A percentile compares a stretch with the other conserved stretches of the same genome.
Evolutionary conservation across 2,888 invertebrate genomes (phyloP).

Genomic region (Heliconius ethilla): DNA sequence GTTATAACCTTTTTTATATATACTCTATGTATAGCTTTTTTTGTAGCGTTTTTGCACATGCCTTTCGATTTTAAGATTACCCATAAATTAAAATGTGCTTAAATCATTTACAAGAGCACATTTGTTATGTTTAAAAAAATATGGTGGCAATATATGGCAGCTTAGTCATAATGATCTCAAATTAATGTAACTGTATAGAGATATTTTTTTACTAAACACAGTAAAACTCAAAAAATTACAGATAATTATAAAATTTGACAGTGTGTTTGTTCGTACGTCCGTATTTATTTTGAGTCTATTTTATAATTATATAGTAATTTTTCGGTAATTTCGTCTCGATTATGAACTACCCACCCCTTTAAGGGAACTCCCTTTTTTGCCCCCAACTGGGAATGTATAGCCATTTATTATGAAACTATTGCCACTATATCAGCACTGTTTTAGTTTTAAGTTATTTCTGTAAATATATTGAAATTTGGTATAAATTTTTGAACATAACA

Average conservation of each 20-base stretch:
- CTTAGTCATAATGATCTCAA: constrained; percentile 56
- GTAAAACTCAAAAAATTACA: constrained; percentile 11
- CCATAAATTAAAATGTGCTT: constrained; percentile 10
- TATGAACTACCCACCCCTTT: neutral
- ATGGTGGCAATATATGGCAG: constrained; percentile 65
- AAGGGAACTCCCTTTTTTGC: neutral
- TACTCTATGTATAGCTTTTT: constrained; percentile 33
- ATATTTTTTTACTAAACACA: constrained; percentile 31
- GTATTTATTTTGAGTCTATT: constrained; percentile 23
- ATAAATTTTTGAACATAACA: neutral
- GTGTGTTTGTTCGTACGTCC: constrained; percentile 31
- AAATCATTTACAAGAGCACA: constrained; percentile 11
- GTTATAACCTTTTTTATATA: constrained; percentile 34
- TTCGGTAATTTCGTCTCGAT: neutral
- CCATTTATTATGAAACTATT: constrained; percentile 45
- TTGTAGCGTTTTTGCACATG: constrained; percentile 44
- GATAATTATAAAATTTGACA: constrained; percentile 25
- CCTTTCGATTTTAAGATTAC: constrained; percentile 37
- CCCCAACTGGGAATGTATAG: neutral
- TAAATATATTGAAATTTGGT: constrained; percentile 4
- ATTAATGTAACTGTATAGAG: constrained; percentile 39
- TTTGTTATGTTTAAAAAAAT: constrained; percentile 42
- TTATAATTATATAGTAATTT: constrained; percentile 29
- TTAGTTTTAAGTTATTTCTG: constrained; percentile 42
- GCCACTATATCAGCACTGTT: constrained; percentile 61